phyloP scores from a whole-genome alignment of 2,888 invertebrate genomes.

The Alitta virens region DNA sequence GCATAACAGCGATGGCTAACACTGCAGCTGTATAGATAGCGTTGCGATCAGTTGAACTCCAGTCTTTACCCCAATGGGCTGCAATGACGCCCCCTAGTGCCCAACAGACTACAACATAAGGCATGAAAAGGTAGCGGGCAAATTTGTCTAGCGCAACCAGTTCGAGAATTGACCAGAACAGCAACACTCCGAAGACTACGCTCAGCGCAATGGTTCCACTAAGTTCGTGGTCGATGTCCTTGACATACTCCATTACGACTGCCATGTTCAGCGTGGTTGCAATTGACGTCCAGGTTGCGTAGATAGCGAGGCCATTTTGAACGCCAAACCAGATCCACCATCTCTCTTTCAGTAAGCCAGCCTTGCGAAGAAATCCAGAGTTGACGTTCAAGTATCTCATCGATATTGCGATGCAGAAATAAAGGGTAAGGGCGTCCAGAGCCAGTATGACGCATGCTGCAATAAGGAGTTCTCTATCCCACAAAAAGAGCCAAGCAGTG shows the following conservation, averaged over 20 bases:
- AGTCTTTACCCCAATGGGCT: constrained; percentile 33
- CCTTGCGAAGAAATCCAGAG: neutral
- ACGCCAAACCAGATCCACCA: constrained; percentile 41
- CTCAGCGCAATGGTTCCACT: constrained; percentile 34
- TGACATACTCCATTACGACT: constrained; percentile 32
- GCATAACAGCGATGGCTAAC: constrained; percentile 19
- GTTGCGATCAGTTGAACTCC: constrained; percentile 27
- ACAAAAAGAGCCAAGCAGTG: constrained; percentile 39
- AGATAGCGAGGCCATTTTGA: constrained; percentile 43
- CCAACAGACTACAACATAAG: constrained; percentile 40
- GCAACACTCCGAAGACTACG: constrained; percentile 31
- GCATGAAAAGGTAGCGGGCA: constrained; percentile 44
- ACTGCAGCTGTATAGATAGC: constrained; percentile 39
- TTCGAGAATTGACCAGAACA: constrained; percentile 36
- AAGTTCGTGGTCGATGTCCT: constrained; percentile 23
- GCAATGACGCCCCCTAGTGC: constrained; percentile 38
- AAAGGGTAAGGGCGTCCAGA: constrained; percentile 33
- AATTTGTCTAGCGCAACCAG: constrained; percentile 38
- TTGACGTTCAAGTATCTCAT: neutral
- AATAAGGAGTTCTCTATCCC: constrained; percentile 27
- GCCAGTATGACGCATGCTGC: constrained; percentile 27
- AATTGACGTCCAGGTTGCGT: constrained; percentile 44
- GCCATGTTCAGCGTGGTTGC: constrained; percentile 42
- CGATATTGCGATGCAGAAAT: constrained; percentile 32
- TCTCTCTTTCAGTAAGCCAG: constrained; percentile 27